Evolutionary conservation across 2,888 invertebrate genomes (phyloP), one percentile per base, ranked within the genome.

Genomic region (Lacanobia wlatinum): DNA sequence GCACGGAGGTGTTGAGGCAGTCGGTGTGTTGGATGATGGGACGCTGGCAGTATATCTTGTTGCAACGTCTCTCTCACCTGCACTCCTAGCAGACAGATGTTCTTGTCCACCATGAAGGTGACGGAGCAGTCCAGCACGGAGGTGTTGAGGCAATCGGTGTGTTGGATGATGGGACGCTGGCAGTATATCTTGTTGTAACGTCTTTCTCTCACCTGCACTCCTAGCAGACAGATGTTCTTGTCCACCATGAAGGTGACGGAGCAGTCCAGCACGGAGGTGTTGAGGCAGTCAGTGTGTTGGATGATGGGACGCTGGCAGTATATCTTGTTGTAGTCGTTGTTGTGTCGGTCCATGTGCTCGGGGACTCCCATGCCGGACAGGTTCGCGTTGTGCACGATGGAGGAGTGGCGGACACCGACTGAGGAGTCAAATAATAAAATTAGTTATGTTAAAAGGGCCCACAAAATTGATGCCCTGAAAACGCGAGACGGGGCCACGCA

Each of bases 241-340:
- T 98, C 98, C 62, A 98, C 98, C 89, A 97, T 97, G 91, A 98
- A 98, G 4, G 98, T 98, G 43, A 98, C 97, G 18, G 97, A 97
- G 89, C 98, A 98, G 91, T 98, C 98, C 62, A 98, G 96, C 40
- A 97, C 97, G 84, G 97, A 97, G 21, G 97, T 97, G 91, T 98
- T 98, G 87, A 97, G 96, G 87, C 98, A 97, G 90, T 98, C 97
- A 0, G 97, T 97, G 88, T 97, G 97, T 82, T 97, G 97, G 18
- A 97, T 93, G 65, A 98, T 96, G 56, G 97, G 96, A 55, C 98
- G 96, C 80, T 97, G 96, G 92, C 98, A 98, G 91, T 97, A 98
- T 84, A 97, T 97, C 91, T 97, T 97, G 84, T 94, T 92, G 83
- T 93, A 93, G 82, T 97, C 97, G 0, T 81, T 73, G 6, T 85